Evolutionary conservation across 1,140 invertebrate genomes (phyloP), one percentile per base, ranked within the genome.

Genomic region (Drosophila kurseongensis): DNA sequence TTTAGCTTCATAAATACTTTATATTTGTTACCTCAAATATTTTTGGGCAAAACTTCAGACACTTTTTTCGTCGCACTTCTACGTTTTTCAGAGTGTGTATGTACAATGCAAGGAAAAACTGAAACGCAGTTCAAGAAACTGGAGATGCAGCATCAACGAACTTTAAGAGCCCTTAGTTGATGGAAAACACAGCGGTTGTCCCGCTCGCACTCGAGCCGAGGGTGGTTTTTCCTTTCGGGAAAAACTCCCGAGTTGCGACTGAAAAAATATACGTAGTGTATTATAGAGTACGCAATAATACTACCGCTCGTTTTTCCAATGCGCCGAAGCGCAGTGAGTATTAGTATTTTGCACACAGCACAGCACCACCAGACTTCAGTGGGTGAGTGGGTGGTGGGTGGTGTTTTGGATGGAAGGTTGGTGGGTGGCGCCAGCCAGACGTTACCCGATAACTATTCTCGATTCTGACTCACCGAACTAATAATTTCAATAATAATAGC

Each of bases 101-200:
- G 9, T 59, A 66, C 41, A 73, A 61, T 74, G 59, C 68, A 27
- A 45, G 42, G 29, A 68, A 60, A 68, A 67, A 52, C 74, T 78
- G 72, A 59, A 72, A 85, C 81, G 73, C 80, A 85, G 80, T 84
- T 85, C 80, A 84, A 84, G 73, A 61, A 84, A 80, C 80, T 80
- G 56, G 47, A 69, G 56, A 55, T 67, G 60, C 61, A 62, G 80
- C 80, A 80, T 65, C 66, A 84, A 84, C 80, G 73, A 80, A 80
- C 77, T 81, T 81, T 65, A 82, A 82, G 75, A 77, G 72, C 58
- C 82, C 83, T 72, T 54, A 69, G 59, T 13, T 42, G 50, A 50
- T 48, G 51, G 36, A 38, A 44, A 42, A 56, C 41, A 62, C 50
- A 51, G 29, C 9, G 10, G 71, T 68, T 50, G 48, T 85, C 81